These are phyloP conservation scores for Pachliopta kotzebuea DNA, from an alignment of 2,888 invertebrate species.

Conservation along the genomic window DNA sequence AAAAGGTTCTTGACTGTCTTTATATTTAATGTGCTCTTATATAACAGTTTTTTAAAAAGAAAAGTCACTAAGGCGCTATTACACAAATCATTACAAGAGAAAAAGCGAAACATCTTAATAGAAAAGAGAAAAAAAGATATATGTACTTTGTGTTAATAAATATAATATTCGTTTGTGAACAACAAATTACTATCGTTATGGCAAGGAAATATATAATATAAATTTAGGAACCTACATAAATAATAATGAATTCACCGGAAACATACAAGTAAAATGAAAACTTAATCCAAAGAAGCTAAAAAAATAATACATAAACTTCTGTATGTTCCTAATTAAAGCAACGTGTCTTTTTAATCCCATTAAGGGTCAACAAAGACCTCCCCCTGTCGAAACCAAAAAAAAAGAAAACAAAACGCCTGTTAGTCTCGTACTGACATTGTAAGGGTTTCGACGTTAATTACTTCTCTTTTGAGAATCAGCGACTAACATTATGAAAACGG, in stretches of 20 bases:
- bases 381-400: slow-evolving; percentile 2
- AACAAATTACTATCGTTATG: too few species aligned
- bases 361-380: slow-evolving; percentile 8
- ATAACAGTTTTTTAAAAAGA: too few species aligned
- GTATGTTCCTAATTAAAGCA: slow-evolving; percentile 7
- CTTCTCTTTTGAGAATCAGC: slow-evolving; percentile 1
- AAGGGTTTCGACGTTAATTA: slow-evolving; percentile 11
- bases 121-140: too few species aligned
- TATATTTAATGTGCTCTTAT: not conserved
- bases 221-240: not conserved
- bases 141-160: too few species aligned
- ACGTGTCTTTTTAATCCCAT: slow-evolving; percentile 8
- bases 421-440: not conserved
- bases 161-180: too few species aligned
- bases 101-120: too few species aligned
- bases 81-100: too few species aligned
- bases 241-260: not conserved
- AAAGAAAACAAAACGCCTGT: slow-evolving; percentile 6
- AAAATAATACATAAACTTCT: not conserved
- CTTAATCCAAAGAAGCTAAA: not conserved
- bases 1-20: not conserved
- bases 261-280: slow-evolving; percentile 1
- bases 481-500: not conserved
- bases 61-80: too few species aligned
- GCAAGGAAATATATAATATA: too few species aligned